A percentile compares a stretch with the other conserved stretches of the same genome.
Evolutionary conservation across 1,140 invertebrate species (phyloP).

Genomic region (Eupristina koningsbergeri): DNA sequence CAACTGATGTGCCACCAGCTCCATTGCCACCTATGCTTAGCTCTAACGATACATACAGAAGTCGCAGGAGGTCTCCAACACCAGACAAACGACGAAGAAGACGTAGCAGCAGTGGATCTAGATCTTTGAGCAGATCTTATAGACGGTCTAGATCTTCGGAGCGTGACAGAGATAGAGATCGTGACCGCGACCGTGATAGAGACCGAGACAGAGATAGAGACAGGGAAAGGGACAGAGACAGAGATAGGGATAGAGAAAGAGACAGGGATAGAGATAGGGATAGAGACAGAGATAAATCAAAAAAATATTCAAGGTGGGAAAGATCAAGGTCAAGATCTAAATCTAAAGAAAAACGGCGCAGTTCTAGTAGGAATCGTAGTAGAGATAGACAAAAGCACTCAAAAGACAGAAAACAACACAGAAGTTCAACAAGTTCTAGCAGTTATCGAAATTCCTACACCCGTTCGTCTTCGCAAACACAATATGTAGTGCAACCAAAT

Average conservation of each 20-base stretch:
- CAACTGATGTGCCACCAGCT: conserved; percentile 65
- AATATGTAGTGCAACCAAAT: conserved; percentile 71
- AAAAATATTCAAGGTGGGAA: conserved; percentile 63
- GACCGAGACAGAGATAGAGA: conserved; percentile 59
- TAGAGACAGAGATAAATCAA: conserved; percentile 59
- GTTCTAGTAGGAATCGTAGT: conserved; percentile 65
- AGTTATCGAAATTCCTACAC: neutral
- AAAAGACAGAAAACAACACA: conserved; percentile 57
- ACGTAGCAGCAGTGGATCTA: conserved; percentile 62
- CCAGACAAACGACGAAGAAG: conserved; percentile 63
- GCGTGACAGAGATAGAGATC: conserved; percentile 52
- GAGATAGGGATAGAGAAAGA: conserved; percentile 59
- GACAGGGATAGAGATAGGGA: conserved; percentile 57
- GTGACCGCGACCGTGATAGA: conserved; percentile 45
- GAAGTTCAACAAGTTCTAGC: conserved; percentile 56
- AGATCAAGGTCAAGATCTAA: conserved; percentile 60
- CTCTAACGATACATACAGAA: conserved; percentile 61
- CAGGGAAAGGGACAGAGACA: conserved; percentile 56
- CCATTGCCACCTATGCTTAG: conserved; percentile 68
- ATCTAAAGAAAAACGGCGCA: conserved; percentile 60
- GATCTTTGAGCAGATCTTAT: conserved; percentile 57
- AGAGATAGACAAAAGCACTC: conserved; percentile 58
- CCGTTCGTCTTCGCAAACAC: conserved; percentile 46
- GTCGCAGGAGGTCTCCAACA: conserved; percentile 64
- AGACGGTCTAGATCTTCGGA: conserved; percentile 63